A percentile compares a stretch with the other conserved stretches of the same genome.
Conservation (phyloP, 92 coral and sea anemone genomes). For the Parazoanthus darwini region DNA sequence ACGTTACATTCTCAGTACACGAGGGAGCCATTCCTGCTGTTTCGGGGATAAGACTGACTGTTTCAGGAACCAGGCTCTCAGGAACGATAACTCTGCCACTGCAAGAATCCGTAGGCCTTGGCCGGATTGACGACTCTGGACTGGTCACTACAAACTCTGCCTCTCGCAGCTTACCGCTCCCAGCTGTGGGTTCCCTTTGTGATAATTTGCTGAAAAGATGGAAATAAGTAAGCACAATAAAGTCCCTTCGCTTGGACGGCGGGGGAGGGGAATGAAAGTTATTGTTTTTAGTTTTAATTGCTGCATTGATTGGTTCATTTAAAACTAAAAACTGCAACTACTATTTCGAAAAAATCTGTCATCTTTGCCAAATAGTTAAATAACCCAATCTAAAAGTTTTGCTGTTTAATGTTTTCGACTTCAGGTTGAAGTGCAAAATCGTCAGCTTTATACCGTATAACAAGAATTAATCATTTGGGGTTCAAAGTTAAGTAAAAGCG, state of each 20-base stretch:
- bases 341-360: not conserved
- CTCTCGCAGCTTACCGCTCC: not conserved
- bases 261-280: too few species aligned
- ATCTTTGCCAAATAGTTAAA: too few species aligned
- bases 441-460: too few species aligned
- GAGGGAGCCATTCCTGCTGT: not conserved
- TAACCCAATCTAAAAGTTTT: too few species aligned
- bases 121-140: not conserved
- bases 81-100: constrained; percentile 9
- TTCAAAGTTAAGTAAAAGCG: too few species aligned
- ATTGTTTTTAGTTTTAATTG: too few species aligned
- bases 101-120: not conserved
- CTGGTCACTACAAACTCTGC: not conserved
- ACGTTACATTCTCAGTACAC: not conserved
- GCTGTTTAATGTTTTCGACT: too few species aligned
- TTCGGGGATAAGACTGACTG: constrained; percentile 4
- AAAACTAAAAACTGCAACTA: not conserved
- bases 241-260: too few species aligned
- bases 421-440: too few species aligned
- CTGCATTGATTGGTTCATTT: not conserved
- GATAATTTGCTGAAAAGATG: not conserved
- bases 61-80: constrained; percentile 3
- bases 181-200: not conserved
- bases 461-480: too few species aligned
- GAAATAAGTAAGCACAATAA: too few species aligned